phyloP scores from a whole-genome alignment of 2,113 vertebrate genomes.

The Procavia capensis region DNA sequence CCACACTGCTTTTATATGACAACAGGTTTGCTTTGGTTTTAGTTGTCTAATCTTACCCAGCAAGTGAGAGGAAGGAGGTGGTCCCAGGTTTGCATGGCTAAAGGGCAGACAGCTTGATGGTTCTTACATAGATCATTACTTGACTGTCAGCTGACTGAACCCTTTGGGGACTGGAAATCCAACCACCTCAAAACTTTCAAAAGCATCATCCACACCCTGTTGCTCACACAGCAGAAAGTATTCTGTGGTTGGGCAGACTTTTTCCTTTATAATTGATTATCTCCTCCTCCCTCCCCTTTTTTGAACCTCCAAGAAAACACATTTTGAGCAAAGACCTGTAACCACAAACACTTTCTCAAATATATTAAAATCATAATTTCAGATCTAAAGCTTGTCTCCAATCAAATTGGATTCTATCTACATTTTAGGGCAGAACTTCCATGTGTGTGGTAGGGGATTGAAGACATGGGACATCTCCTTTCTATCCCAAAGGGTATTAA shows the following conservation, averaged over 20 bases:
- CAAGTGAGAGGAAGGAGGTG: neutral
- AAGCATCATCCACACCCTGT: neutral
- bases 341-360: neutral
- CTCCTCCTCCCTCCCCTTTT: too few relatives aligned
- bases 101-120: constrained; percentile 8
- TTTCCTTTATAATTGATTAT: constrained; percentile 45
- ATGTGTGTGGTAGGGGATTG: neutral
- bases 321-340: constrained; percentile 41
- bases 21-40: too few relatives aligned
- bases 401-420: neutral
- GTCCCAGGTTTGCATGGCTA: neutral
- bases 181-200: constrained; percentile 26
- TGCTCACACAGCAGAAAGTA: neutral
- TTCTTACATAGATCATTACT: neutral
- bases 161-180: constrained; percentile 28
- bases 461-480: neutral
- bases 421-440: neutral
- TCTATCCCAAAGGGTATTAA: neutral
- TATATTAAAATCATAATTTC: neutral
- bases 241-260: neutral
- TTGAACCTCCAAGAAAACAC: constrained; percentile 24
- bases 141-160: neutral
- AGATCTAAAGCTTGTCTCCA: neutral
- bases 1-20: neutral
- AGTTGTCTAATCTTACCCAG: neutral